Base-by-base conservation (phyloP, 2,888 invertebrate genomes). In the Xanthorhoe spadicearia region DNA sequence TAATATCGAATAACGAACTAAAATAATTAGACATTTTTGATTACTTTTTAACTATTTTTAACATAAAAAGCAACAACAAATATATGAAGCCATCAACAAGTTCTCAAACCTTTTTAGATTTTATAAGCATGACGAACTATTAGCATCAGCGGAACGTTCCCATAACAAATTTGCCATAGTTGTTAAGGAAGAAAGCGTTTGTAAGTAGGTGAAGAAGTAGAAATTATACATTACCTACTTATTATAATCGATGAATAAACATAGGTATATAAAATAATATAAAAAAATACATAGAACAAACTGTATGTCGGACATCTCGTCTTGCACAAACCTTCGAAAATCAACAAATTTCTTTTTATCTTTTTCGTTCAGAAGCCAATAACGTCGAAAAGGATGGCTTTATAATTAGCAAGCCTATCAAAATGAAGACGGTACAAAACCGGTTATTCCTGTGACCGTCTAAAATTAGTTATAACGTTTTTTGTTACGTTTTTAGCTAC, bases 401-500 rank as follows among this genome's bases (percentile, higher is more conserved):
- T 19, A 15, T 38, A 35, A 8, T 18, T 17, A 54, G 8, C 18
- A 38, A 54, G 38, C 35, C 13, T 13, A 15, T 5, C 38, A 43
- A 35, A 28, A 56, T 50, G 38, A 43, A 62, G 55, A 51, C 50
- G 15, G 17, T 38, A 7, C 19, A 2, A 51, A 62, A 62, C 56
- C 13, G 48, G 54, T 61, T 35, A 18, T 17, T 50, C 23, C 46
- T 32, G 23, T 49, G 50, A 8, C 78, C 77, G 72, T 66, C 77
- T 75, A 79, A 82, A 83, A 82, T 83, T 80, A 78, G 80, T 78
- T 80, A 77, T 53, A 74, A 71, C 74, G 73, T 71, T 78, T 76
- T 70, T 74, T 75, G 59, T 70, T 75, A 68, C 62, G 54, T 79
- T 82, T 79, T 80, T 82, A 76, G 76, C 85, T 86, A 87, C 87